Conservation (phyloP, 2,888 invertebrate genomes). For the Lasioglossum figueresi region DNA sequence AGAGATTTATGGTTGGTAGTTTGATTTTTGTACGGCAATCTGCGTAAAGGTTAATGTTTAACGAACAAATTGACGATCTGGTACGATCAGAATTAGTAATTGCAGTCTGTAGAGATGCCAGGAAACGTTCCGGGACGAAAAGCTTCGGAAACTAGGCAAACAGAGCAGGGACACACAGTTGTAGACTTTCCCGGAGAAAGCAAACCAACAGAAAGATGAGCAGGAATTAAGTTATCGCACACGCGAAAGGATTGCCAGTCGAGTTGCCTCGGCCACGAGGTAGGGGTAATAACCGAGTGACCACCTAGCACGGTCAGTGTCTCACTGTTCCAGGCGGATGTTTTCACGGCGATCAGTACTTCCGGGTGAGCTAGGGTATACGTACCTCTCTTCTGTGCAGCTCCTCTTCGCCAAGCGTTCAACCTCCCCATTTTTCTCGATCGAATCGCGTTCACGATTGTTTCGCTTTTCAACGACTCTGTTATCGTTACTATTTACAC, state of each 20-base stretch:
- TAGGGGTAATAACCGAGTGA: slow-evolving; percentile 73
- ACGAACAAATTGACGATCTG: not conserved
- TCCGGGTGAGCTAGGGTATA: slow-evolving; percentile 48
- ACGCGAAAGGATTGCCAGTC: slow-evolving; percentile 35
- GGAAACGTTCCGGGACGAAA: not conserved
- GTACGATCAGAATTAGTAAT: not conserved
- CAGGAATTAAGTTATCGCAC: slow-evolving; percentile 10
- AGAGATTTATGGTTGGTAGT: not conserved
- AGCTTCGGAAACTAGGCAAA: not conserved
- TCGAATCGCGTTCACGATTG: not conserved
- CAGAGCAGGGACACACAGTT: not conserved
- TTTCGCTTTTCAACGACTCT: not conserved
- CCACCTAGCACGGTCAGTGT: slow-evolving; percentile 75
- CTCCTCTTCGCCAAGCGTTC: slow-evolving; percentile 19
- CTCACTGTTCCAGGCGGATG: slow-evolving; percentile 77
- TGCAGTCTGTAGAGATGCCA: not conserved
- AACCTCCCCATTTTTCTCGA: not conserved
- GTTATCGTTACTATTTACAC: not conserved
- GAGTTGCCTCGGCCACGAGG: slow-evolving; percentile 27
- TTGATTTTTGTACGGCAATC: not conserved
- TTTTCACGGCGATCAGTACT: slow-evolving; percentile 74
- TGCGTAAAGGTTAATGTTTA: not conserved
- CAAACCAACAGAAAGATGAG: not conserved
- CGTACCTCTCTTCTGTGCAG: slow-evolving; percentile 13
- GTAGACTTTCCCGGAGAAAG: slow-evolving; percentile 1